phyloP scores from a whole-genome alignment of 2,113 vertebrate genomes.

The Choloepus hoffmanni region DNA sequence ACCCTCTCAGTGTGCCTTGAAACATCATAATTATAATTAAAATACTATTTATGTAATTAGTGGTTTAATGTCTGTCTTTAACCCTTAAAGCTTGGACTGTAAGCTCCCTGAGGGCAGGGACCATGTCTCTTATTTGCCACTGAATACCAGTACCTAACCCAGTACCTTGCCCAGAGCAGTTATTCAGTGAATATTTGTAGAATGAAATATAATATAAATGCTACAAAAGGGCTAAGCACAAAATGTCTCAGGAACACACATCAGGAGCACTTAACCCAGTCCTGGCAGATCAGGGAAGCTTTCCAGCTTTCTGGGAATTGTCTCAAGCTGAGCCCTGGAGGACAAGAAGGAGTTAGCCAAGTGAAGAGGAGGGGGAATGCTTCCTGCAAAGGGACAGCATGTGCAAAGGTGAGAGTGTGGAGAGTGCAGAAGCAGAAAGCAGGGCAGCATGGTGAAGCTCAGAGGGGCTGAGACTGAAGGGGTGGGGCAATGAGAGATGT shows the following conservation, averaged over 20 bases:
- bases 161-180: background rate
- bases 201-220: background rate
- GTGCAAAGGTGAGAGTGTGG: background rate
- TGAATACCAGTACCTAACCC: background rate
- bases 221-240: background rate
- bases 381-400: background rate
- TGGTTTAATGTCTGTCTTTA: background rate
- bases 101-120: background rate
- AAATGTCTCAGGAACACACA: background rate
- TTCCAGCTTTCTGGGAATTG: background rate
- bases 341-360: background rate
- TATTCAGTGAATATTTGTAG: background rate
- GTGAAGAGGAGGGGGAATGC: background rate
- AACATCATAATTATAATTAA: constrained; percentile 9
- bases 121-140: background rate
- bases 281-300: background rate
- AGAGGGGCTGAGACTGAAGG: background rate
- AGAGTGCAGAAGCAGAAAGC: background rate
- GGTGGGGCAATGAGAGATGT: background rate
- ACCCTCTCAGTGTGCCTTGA: background rate
- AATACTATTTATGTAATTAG: background rate
- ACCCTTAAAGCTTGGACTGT: constrained; percentile 11
- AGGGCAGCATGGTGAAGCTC: background rate
- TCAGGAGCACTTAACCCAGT: background rate
- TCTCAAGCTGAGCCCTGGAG: background rate